Evolutionary conservation across 2,113 vertebrate genomes (phyloP).

Genomic region (Catagonus wagneri): DNA sequence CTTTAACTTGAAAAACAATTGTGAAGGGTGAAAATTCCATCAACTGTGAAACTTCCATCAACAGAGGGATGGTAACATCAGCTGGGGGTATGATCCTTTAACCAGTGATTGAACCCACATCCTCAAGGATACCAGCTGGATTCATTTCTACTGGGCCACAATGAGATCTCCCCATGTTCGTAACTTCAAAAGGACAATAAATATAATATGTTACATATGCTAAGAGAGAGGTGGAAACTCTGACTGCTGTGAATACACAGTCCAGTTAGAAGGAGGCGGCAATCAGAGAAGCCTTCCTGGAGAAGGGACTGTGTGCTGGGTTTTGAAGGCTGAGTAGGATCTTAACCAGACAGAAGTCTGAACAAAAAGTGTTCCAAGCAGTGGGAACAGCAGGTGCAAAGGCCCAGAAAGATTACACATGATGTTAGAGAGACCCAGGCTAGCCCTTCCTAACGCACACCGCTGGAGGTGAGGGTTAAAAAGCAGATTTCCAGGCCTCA

Average conservation of each 20-base stretch:
- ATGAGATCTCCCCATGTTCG: no score
- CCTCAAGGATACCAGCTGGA: no score
- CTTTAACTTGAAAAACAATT: no score
- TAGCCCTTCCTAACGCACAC: neutral
- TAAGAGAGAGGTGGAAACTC: neutral
- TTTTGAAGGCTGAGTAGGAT: neutral
- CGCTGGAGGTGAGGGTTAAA: neutral
- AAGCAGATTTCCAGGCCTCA: neutral
- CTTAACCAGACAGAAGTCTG: neutral
- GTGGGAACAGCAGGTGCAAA: neutral
- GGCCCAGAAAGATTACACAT: neutral
- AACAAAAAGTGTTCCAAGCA: neutral
- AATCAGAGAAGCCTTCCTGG: neutral
- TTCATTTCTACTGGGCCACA: no score
- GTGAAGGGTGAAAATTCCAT: no score
- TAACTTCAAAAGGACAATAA: neutral
- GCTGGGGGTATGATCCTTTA: no score
- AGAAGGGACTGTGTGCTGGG: neutral
- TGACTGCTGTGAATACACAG: neutral
- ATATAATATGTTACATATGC: neutral
- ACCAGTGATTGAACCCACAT: no score
- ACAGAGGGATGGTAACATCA: no score
- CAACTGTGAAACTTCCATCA: no score
- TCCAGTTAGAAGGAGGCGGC: neutral
- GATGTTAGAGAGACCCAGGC: neutral